Base-by-base conservation (phyloP, 2,888 invertebrate species). In the Lasioglossum marginatum region DNA sequence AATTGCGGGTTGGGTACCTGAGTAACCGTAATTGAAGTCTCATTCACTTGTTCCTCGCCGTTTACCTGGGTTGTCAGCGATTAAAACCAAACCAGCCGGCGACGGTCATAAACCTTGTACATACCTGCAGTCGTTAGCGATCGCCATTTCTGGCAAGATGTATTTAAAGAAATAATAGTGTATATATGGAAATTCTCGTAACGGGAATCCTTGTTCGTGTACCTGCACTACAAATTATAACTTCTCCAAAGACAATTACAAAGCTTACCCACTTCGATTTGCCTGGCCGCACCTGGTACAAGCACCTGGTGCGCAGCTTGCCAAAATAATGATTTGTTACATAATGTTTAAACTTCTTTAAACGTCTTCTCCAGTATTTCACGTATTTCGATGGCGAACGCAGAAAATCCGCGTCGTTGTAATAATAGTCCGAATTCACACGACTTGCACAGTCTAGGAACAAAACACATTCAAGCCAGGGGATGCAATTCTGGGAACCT, bases 1-100 rank as follows among this genome's bases (percentile, higher is more conserved):
- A 76, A 76, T n/a, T 16, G 4, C 52, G n/a, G n/a, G 12, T 27
- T 23, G 19, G 60, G 14, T 37, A n/a, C 4, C 31, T 27, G 23
- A 40, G 52, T 5, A 71, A 37, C 70, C 40, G 52, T 77, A 77
- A 52, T 23, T 43, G 12, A 40, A 23, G 57, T 57, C 31, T 77
- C 34, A 23, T 48, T 45, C 19, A 45, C 19, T 66, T 19, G 16
- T 66, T 31, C 27, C 8, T n/a, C 40, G 40, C 43, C 14, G 23
- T 12, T n/a, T 27, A n/a, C n/a, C 37, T 31, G 14, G n/a, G 4
- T 66, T 34, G 16, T 10, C 4, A 31, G 31, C 19, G 14, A 31
- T 77, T 77, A 34, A 27, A 52, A 77, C 66, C 12, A 14, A 68
- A 40, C 12, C n/a, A 10, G n/a, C 8, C 37, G 12, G 23, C 4